Percentiles rank a stretch among this genome's conserved stretches.
Conservation (phyloP, 2,113 vertebrate genomes). For the Pagrus major region DNA sequence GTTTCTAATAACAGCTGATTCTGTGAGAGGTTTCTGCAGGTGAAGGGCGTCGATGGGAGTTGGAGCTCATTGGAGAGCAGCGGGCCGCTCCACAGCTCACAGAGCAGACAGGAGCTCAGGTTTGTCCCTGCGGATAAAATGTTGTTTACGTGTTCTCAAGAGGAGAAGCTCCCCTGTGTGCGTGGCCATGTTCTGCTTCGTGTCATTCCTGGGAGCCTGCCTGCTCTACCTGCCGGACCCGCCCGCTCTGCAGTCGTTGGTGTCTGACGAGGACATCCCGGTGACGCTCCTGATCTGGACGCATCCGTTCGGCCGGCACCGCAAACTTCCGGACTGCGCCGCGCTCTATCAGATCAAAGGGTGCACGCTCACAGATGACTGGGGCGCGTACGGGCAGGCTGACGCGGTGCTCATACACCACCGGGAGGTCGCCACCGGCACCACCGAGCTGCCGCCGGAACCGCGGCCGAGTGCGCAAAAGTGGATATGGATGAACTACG, state of each 20-base stretch:
- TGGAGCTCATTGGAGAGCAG: slow-evolving; percentile 11
- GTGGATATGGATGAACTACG: slow-evolving; percentile 98
- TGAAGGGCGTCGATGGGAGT: slow-evolving; percentile 45
- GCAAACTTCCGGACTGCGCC: slow-evolving; percentile 78
- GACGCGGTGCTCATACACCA: slow-evolving; percentile 91
- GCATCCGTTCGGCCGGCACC: slow-evolving; percentile 83
- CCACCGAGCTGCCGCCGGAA: slow-evolving; percentile 47
- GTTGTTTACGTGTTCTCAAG: background rate
- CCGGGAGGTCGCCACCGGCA: slow-evolving; percentile 82
- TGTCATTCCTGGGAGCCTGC: slow-evolving; percentile 52
- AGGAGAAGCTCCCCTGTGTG: slow-evolving; percentile 8
- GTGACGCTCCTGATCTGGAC: slow-evolving; percentile 90
- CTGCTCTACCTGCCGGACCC: slow-evolving; percentile 48
- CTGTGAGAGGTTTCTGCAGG: background rate
- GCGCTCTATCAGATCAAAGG: slow-evolving; percentile 81
- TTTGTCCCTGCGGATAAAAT: slow-evolving; percentile 6
- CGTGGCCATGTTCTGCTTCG: background rate
- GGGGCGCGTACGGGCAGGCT: slow-evolving; percentile 71
- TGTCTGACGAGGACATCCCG: background rate
- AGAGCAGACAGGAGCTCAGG: background rate
- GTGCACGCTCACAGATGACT: slow-evolving; percentile 86
- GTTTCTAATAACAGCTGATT: background rate
- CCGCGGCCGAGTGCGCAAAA: slow-evolving; percentile 85
- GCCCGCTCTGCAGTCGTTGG: fast-evolving
- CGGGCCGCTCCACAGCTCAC: slow-evolving; percentile 9